Percentiles rank a stretch among this genome's conserved stretches.
These are phyloP conservation scores for Magallana ariakensis DNA, from an alignment of 1,140 invertebrate species.

Conservation along the genomic window DNA sequence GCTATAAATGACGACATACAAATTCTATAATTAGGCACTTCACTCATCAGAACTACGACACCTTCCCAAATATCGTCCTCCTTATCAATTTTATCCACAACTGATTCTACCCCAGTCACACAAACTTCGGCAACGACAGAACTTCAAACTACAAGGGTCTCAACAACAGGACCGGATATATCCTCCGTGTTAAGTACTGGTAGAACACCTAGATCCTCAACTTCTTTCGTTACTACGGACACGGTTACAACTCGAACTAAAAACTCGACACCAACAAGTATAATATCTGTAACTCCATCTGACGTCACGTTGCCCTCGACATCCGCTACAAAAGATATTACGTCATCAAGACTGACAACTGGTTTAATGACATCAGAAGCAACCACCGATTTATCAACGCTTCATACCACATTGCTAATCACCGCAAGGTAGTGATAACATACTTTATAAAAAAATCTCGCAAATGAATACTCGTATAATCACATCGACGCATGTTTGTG, in stretches of 20 bases:
- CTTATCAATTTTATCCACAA: neutral
- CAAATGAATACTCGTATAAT: too few relatives aligned
- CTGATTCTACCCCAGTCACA: neutral
- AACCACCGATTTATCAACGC: too few relatives aligned
- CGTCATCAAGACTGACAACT: too few relatives aligned
- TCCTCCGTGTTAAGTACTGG: neutral
- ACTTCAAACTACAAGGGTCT: neutral
- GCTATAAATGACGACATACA: neutral
- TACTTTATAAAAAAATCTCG: too few relatives aligned
- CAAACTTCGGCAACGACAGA: neutral
- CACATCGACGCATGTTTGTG: too few relatives aligned
- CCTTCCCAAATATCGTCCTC: neutral
- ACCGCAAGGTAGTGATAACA: too few relatives aligned
- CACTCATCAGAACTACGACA: slow-evolving; percentile 22
- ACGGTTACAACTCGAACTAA: neutral
- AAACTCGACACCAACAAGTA: neutral
- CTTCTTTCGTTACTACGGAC: neutral
- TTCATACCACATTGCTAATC: too few relatives aligned
- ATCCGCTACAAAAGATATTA: too few relatives aligned
- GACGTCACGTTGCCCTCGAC: neutral
- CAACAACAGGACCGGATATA: neutral
- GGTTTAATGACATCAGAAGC: too few relatives aligned
- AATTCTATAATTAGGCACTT: neutral
- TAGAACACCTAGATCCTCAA: neutral
- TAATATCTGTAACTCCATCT: neutral